Percentiles rank a stretch among this genome's conserved stretches.
phyloP scores from a whole-genome alignment of 1,140 invertebrate species.

The Goniozus legneri region DNA sequence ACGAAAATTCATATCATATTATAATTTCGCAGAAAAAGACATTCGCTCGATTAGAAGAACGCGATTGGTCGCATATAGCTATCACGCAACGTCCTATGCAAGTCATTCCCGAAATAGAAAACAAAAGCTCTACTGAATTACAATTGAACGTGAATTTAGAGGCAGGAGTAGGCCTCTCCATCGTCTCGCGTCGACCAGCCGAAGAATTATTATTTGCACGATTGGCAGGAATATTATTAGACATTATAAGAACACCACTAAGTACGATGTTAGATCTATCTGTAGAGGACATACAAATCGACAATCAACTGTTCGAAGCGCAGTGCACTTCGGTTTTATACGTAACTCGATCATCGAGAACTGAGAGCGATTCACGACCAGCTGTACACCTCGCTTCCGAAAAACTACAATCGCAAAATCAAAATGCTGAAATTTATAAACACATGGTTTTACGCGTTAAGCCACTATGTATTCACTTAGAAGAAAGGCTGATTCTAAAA shows the following conservation, averaged over 20 bases:
- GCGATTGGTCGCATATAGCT: conserved; percentile 59
- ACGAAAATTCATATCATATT: neutral
- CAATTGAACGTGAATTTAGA: conserved; percentile 63
- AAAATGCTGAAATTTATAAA: conserved; percentile 69
- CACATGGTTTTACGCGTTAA: conserved; percentile 79
- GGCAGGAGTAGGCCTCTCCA: conserved; percentile 77
- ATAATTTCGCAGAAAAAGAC: conserved; percentile 40
- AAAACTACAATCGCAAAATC: conserved; percentile 66
- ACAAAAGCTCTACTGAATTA: conserved; percentile 50
- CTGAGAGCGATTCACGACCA: conserved; percentile 53
- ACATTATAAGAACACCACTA: conserved; percentile 58
- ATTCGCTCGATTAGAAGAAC: conserved; percentile 55
- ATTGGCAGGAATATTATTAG: conserved; percentile 69
- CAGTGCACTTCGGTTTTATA: conserved; percentile 80
- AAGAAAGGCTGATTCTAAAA: conserved; percentile 85
- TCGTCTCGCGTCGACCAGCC: conserved; percentile 71
- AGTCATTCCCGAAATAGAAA: conserved; percentile 24
- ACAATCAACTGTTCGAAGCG: conserved; percentile 88
- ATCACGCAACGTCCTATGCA: conserved; percentile 53
- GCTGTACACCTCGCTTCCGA: conserved; percentile 65
- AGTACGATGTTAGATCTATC: conserved; percentile 68
- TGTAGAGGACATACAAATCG: conserved; percentile 78
- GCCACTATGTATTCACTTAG: conserved; percentile 80
- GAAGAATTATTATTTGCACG: conserved; percentile 86
- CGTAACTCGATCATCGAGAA: conserved; percentile 55